These are phyloP conservation scores for Ciona savignyi DNA, from an alignment of 23 tunicate genomes.

Conservation along the genomic window DNA sequence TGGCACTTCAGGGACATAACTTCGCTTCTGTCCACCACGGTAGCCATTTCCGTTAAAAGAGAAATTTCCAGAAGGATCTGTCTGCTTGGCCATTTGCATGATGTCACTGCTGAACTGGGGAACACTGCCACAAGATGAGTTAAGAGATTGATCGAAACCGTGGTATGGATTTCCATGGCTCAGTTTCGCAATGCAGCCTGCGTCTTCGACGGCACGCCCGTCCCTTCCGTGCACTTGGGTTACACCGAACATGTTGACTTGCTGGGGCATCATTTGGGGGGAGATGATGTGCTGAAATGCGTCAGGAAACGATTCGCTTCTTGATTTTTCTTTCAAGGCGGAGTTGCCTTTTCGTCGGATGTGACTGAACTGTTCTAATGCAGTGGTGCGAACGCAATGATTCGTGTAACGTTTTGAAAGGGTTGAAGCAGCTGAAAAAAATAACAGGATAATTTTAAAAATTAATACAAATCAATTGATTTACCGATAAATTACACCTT, in stretches of 20 bases:
- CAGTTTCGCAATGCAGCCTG: neutral
- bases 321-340: neutral
- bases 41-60: neutral
- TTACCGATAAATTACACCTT: no score
- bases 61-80: neutral
- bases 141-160: neutral
- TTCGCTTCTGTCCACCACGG: neutral
- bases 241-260: neutral
- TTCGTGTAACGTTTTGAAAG: conserved; percentile 91
- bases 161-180: neutral
- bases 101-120: neutral
- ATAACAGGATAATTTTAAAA: neutral
- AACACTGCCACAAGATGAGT: neutral
- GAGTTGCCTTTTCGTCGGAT: conserved; percentile 18
- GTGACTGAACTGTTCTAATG: conserved; percentile 71
- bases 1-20: conserved; percentile 6
- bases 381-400: conserved; percentile 96
- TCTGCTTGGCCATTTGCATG: neutral
- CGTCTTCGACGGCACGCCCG: neutral
- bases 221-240: neutral
- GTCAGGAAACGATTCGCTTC: neutral
- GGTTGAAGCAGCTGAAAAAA: conserved; percentile 64
- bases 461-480: neutral
- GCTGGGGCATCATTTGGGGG: neutral
- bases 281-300: neutral